Conservation (phyloP, 2,888 invertebrate genomes). For the Automeris io region DNA sequence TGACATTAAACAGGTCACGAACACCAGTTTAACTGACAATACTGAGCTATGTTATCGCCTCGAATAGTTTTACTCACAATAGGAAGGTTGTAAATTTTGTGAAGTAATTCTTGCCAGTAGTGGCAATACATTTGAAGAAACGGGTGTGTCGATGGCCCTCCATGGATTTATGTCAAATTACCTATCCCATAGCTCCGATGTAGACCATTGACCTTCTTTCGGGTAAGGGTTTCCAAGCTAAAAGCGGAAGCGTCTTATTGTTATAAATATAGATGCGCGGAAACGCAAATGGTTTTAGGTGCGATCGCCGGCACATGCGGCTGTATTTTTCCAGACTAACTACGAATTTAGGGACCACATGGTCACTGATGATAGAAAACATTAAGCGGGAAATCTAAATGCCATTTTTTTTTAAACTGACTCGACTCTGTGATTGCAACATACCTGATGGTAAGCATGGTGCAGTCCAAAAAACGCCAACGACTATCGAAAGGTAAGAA, state of each 20-base stretch:
- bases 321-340: too few relatives aligned
- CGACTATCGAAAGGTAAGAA: too few relatives aligned
- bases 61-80: slow-evolving; percentile 26
- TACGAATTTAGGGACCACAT: too few relatives aligned
- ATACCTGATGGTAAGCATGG: too few relatives aligned
- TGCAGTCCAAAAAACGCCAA: too few relatives aligned
- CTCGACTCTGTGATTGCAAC: too few relatives aligned
- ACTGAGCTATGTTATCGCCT: slow-evolving; percentile 6
- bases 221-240: slow-evolving; percentile 12
- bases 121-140: slow-evolving; percentile 44
- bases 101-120: slow-evolving; percentile 40
- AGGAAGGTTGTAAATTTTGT: slow-evolving; percentile 36
- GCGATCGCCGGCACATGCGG: too few relatives aligned
- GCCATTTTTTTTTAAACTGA: too few relatives aligned
- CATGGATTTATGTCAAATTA: slow-evolving; percentile 66
- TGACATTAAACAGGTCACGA: not conserved
- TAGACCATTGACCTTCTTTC: slow-evolving; percentile 55
- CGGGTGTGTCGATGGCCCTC: slow-evolving; percentile 52
- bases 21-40: slow-evolving; percentile 2
- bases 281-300: too few relatives aligned
- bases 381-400: too few relatives aligned
- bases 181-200: slow-evolving; percentile 44
- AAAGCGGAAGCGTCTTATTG: slow-evolving; percentile 3
- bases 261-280: too few relatives aligned
- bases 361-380: too few relatives aligned